Evolutionary conservation across 1,140 invertebrate species (phyloP), one percentile per base, ranked within the genome.

Genomic region (Drosophila carrolli): DNA sequence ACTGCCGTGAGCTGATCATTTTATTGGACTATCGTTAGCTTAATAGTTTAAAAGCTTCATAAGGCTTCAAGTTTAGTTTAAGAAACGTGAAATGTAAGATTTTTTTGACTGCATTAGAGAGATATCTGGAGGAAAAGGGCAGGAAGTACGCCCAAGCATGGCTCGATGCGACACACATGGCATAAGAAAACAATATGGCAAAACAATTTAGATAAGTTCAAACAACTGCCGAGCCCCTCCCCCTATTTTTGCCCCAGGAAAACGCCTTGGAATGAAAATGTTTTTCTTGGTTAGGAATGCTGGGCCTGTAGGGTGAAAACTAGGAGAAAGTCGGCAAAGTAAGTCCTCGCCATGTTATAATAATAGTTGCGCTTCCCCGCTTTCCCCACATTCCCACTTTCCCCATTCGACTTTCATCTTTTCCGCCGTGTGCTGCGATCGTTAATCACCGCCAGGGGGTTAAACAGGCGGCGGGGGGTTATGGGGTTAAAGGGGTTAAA

Each of bases 131-230:
- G 37, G 13, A 56, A 23, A 10, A 38, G 62, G 29, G 9, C 27
- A 50, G 44, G 44, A 48, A 54, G 48, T 41, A 62, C 59, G 27
- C 19, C 37, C 27, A 27, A 37, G 62, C n/a, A 65, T 59, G 62
- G 50, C 9, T 41, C 47, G 56, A 59, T 68, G 78, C 65, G 61
- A 88, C 83, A 88, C 83, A 88, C 83, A 88, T 83, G 75, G 79
- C 83, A 86, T 86, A 88, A 80, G 84, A 84, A 88, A 88, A 88
- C 83, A 88, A 88, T 88, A 88, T 88, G 83, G 84, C 80, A 88
- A 89, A 89, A 88, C 84, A 88, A 88, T 88, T 89, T 89, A 88
- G 84, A 88, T 88, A 88, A 88, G 84, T 88, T 88, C 84, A 89
- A 89, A 78, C 80, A 84, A 89, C 79, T 89, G 73, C 76, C 76